Conservation (phyloP, 1,140 invertebrate species). For the Drosophila melanogaster region Release_6_plus_ISO1_MT NT_033779.5:20835001-20835500, state of each 20-base stretch:
- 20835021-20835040: constrained; percentile 95
- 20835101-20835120: constrained; percentile 98
- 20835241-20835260: constrained; percentile 94
- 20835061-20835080: constrained; percentile 94
- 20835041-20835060: constrained; percentile 91
- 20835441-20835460: not conserved
- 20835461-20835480: constrained; percentile 90
- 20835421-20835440: not conserved
- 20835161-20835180: constrained; percentile 93
- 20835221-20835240: constrained; percentile 92
- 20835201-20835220: constrained; percentile 96
- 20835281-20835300: constrained; percentile 85
- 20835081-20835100: constrained; percentile 99
- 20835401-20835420: constrained; percentile 87
- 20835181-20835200: constrained; percentile 96
- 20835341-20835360: constrained; percentile 90
- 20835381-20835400: constrained; percentile 96
- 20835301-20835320: constrained; percentile 92
- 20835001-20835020: constrained; percentile 93
- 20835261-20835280: constrained; percentile 91
- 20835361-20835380: constrained; percentile 92
- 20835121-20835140: constrained; percentile 95
- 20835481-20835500: constrained; percentile 96
- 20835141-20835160: constrained; percentile 97
- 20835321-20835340: constrained; percentile 94